phyloP scores from a whole-genome alignment of 2,797 vertebrate species.

The Natrix natrix region DNA sequence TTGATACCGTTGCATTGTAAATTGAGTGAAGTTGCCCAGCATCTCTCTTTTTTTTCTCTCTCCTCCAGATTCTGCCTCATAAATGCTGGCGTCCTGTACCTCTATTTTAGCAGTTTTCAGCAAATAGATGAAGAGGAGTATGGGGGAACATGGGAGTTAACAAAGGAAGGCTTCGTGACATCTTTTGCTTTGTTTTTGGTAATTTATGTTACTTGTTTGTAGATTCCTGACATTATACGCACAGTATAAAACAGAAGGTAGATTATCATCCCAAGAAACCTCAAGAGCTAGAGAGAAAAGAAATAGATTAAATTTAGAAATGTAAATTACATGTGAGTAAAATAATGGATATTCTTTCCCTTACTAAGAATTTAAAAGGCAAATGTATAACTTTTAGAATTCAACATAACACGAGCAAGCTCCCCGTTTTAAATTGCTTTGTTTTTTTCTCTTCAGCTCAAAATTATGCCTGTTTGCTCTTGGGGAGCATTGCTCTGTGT shows the following conservation, averaged over 20 bases:
- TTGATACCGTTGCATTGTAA: not conserved
- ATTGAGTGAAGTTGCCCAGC: not conserved
- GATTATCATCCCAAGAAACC: not conserved
- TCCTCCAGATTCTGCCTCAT: slow-evolving; percentile 92
- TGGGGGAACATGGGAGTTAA: slow-evolving; percentile 96
- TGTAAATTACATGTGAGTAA: not conserved
- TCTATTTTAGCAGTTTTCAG: slow-evolving; percentile 99
- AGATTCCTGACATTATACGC: not conserved
- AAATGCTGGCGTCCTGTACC: slow-evolving; percentile 95
- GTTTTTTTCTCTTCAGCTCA: not conserved
- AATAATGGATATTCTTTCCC: not conserved
- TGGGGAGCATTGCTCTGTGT: not conserved
- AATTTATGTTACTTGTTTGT: slow-evolving; percentile 28
- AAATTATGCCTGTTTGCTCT: not conserved
- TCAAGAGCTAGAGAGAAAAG: not conserved
- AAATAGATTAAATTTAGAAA: not conserved
- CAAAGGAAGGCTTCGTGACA: slow-evolving; percentile 99
- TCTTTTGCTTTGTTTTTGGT: slow-evolving; percentile 98
- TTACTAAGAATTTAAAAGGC: not conserved
- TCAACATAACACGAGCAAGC: not conserved
- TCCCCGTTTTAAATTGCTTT: too few relatives aligned
- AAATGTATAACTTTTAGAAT: not conserved
- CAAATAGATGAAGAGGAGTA: slow-evolving; percentile 98
- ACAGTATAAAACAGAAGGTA: not conserved
- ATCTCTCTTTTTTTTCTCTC: not conserved